Evolutionary conservation across 2,113 vertebrate genomes (phyloP), one percentile per base, ranked within the genome.

Genomic region (Ibidorhyncha struthersii): DNA sequence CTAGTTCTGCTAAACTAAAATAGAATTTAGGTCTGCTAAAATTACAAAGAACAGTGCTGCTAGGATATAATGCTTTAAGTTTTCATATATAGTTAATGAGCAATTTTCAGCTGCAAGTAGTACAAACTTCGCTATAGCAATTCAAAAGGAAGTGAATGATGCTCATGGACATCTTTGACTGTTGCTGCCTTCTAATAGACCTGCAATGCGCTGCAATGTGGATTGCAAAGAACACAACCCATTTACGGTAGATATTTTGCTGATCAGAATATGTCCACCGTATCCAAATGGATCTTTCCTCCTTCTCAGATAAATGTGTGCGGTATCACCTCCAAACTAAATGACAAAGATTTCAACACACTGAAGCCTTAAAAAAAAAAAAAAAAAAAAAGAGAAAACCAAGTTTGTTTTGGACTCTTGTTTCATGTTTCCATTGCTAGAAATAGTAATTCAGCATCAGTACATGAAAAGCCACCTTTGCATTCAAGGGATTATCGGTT

Each of bases 401-500:
- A 41, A 66, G 32, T 29, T 63, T 66, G 21, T 49, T 81, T 74
- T 41, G 20, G 6, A 50, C 7, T 76, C 86, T 29, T 43, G 16
- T 43, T 21, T 49, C 17, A 58, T 66, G 4, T 91, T 80, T 63
- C 45, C 26, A 52, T 82, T 87, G 23, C 40, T 69, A 87, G 71
- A 89, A 85, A 63, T 36, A 77, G 25, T 79, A 8, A n/a, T 80
- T 81, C 52, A 72, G 41, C 30, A 63, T 84, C 45, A 41, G 49
- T 55, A 78, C 53, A 34, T 74, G 55, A 86, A 95, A 89, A 95
- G 29, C 72, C 29, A 91, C 45, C 86, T 92, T 94, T 94, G 47
- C 95, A 96, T 88, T 94, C 58, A 85, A 79, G 50, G 73, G 86
- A 96, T 95, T 95, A 96, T 90, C 22, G 7, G 25, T 77, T 91